Base-by-base conservation (phyloP, 1,140 invertebrate species). In the Temnothorax longispinosus region DNA sequence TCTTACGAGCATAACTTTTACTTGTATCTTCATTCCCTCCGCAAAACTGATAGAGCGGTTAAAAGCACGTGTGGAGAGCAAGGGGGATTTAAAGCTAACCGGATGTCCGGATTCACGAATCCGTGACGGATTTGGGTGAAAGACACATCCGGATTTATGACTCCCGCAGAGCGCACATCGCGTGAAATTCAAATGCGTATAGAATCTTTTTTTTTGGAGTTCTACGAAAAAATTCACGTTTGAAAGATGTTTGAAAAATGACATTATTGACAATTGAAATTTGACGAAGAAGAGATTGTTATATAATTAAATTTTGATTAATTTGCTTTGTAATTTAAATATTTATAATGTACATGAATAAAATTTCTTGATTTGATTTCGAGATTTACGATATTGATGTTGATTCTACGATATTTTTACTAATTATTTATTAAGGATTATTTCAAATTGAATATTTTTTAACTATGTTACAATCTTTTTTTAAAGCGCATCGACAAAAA, bases 71-170 rank as follows among this genome's bases (percentile, higher is more conserved):
- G 11, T 10, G 50, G 50, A 2, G 47, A n/a, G 13, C 27, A 1
- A 1, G 27, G 27, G 1, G 18, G 35, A 10, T n/a, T 44, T 67
- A 21, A n/a, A 44, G n/a, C 54, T 41, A 56, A 41, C 52, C 72
- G 54, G 54, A 76, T 8, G n/a, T 76, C 74, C 54, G 54, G 38
- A 18, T 76, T 44, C 74, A 32, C 38, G 38, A 60, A 76, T 76
- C 54, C 74, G 38, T 76, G 54, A 60, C 74, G 38, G 11, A 60
- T 76, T 76, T 60, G 21, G 10, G 13, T 76, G 54, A 76, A 76
- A 60, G 52, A 76, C 74, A 41, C 38, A 60, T 41, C 38, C 54
- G 38, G 54, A 44, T 27, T 76, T 76, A 76, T 44, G 8, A 32
- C 21, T 21, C 38, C 15, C 21, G 15, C 21, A 32, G 21, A 76